Evolutionary conservation across 2,113 vertebrate species (phyloP).

Genomic region (Ranitomeya imitator): DNA sequence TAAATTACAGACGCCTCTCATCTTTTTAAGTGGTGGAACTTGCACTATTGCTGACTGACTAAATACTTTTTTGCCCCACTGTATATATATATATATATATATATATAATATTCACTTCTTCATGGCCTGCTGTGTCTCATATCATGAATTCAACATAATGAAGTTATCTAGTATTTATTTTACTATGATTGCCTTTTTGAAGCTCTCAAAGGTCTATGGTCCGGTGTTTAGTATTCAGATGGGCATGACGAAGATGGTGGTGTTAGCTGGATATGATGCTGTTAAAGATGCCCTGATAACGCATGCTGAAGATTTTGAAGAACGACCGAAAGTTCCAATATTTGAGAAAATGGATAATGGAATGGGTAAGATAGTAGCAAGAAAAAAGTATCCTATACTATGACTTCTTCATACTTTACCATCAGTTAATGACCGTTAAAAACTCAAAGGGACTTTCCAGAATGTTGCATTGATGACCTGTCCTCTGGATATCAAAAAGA

Average conservation of each 20-base stretch:
- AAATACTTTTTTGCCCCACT: too few relatives aligned
- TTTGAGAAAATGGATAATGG: constrained; percentile 63
- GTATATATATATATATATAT: too few relatives aligned
- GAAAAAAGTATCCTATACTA: too few relatives aligned
- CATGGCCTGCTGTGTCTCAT: not conserved
- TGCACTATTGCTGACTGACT: too few relatives aligned
- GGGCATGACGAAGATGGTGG: constrained; percentile 63
- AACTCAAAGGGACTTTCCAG: too few relatives aligned
- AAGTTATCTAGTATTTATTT: not conserved
- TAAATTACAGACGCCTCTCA: too few relatives aligned
- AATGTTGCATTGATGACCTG: too few relatives aligned
- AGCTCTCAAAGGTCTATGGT: constrained; percentile 57
- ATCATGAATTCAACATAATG: not conserved
- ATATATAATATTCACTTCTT: too few relatives aligned
- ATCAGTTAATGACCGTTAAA: too few relatives aligned
- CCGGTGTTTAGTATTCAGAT: constrained; percentile 62
- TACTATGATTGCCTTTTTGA: not conserved
- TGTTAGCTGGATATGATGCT: constrained; percentile 69
- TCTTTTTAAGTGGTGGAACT: too few relatives aligned
- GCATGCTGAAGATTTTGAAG: constrained; percentile 68
- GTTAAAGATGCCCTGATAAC: constrained; percentile 71
- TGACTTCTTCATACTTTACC: too few relatives aligned
- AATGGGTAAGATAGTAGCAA: constrained; percentile 55
- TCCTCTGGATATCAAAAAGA: too few relatives aligned
- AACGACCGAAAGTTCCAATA: constrained; percentile 63